Base-by-base conservation (phyloP, 1,140 invertebrate genomes). In the Radopholus similis region DNA sequence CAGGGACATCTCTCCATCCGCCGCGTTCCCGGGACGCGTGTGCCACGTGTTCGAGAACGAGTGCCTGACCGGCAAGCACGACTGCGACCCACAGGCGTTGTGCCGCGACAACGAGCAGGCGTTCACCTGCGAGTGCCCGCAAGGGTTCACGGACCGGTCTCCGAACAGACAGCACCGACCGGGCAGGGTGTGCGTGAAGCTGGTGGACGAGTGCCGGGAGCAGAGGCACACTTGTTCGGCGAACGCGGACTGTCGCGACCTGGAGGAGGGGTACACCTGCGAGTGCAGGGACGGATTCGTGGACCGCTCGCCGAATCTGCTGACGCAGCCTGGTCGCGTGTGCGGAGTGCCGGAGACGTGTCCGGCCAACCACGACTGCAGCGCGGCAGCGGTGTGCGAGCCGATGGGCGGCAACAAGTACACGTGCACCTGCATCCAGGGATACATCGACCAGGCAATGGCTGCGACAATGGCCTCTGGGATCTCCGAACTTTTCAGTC, bases 211-310 rank as follows among this genome's bases (percentile, higher is more conserved):
- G 68, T 81, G 79, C 47, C 60, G 62, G 37, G 66, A 62, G 15
- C 67, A 59, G 18, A 53, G 75, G 23, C 77, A 82, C 51, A 81
- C 81, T 6, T 81, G 79, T 67, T 73, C 68, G 40, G 32, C 72
- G 28, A 72, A 81, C 23, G 79, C 79, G 21, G 78, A 80, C 40
- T 81, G 79, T 53, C 73, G 79, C 18, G 81, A 81, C 64, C 62
- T 81, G 15, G 79, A 81, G 71, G 79, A 81, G 51, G 77, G 79
- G n/a, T 81, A 81, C 51, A 82, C 79, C 15, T 81, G 79, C 56
- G 81, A 82, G 64, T 81, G 79, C 63, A 77, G 77, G 44, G 77
- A 80, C 32, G 68, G 68, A 8, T 73, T 70, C 28, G 68, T 70
- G 11, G 68, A 70, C 68, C 23, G 77, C 4, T 83, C 81, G 18